A percentile compares a stretch with the other conserved stretches of the same genome.
Conservation (phyloP, 1,140 invertebrate species). For the roundworm (Caenorhabditis elegans) region DNA sequence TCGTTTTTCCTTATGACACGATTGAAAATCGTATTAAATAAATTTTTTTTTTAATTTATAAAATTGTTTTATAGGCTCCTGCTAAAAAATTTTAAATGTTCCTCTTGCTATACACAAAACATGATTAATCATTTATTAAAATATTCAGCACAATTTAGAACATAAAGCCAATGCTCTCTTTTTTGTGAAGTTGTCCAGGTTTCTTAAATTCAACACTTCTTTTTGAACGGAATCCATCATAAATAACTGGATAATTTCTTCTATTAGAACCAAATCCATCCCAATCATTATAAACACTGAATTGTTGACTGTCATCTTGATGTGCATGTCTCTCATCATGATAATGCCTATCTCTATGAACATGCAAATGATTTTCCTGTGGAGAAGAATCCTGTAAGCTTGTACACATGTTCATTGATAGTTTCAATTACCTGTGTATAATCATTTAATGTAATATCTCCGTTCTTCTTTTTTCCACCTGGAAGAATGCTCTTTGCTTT, state of each 20-base stretch:
- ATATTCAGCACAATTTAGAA: too few species aligned
- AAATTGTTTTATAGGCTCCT: too few species aligned
- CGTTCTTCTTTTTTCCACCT: background rate
- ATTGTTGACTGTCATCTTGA: background rate
- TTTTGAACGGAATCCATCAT: background rate
- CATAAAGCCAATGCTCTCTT: too few species aligned
- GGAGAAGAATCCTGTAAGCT: background rate
- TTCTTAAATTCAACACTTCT: too few species aligned
- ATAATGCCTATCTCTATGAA: slow-evolving; percentile 6
- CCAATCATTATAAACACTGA: background rate
- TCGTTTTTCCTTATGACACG: too few species aligned
- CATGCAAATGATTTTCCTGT: background rate
- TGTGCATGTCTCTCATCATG: background rate
- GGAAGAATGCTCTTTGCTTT: background rate
- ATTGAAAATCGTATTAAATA: too few species aligned
- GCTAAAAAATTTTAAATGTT: too few species aligned
- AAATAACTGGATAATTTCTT: background rate
- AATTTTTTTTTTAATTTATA: too few species aligned
- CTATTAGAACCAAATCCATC: background rate
- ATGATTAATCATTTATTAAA: too few species aligned
- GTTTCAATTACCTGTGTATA: background rate
- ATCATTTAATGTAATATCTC: background rate
- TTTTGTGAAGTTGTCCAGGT: background rate
- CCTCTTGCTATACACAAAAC: too few species aligned
- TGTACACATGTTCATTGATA: background rate